A percentile compares a stretch with the other conserved stretches of the same genome.
Evolutionary conservation across 1,140 invertebrate species (phyloP).

Genomic region (Bombus soroeensis): DNA sequence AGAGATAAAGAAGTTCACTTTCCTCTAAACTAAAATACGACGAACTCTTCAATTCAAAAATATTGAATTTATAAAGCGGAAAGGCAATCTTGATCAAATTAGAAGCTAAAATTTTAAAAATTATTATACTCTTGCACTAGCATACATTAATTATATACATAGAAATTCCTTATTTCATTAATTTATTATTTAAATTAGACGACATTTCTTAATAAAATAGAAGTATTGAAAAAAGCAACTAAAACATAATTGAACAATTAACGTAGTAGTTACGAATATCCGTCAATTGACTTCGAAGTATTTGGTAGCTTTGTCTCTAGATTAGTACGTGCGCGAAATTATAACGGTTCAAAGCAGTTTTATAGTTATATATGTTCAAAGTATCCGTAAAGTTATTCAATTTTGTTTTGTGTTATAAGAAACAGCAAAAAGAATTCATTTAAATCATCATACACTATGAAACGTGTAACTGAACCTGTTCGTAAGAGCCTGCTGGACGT

Average conservation of each 20-base stretch:
- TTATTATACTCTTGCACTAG: too few relatives aligned
- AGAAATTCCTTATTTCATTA: not conserved
- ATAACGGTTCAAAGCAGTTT: not conserved
- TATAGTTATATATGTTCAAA: not conserved
- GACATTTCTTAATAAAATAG: not conserved
- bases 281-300: not conserved
- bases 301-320: not conserved
- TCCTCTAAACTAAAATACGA: not conserved
- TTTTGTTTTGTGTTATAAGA: not conserved
- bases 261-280: slow-evolving; percentile 4
- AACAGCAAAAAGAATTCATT: not conserved
- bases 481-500: slow-evolving; percentile 65
- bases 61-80: not conserved
- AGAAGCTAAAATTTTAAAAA: not conserved
- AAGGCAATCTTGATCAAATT: not conserved
- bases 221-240: not conserved
- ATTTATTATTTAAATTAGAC: not conserved
- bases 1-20: not conserved
- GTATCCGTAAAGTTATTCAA: not conserved
- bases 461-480: slow-evolving; percentile 44
- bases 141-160: not conserved
- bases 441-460: not conserved
- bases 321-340: not conserved
- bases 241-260: not conserved
- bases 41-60: not conserved